Evolutionary conservation across 2,113 vertebrate genomes (phyloP), one percentile per base, ranked within the genome.

Genomic region (Agelaius tricolor): DNA sequence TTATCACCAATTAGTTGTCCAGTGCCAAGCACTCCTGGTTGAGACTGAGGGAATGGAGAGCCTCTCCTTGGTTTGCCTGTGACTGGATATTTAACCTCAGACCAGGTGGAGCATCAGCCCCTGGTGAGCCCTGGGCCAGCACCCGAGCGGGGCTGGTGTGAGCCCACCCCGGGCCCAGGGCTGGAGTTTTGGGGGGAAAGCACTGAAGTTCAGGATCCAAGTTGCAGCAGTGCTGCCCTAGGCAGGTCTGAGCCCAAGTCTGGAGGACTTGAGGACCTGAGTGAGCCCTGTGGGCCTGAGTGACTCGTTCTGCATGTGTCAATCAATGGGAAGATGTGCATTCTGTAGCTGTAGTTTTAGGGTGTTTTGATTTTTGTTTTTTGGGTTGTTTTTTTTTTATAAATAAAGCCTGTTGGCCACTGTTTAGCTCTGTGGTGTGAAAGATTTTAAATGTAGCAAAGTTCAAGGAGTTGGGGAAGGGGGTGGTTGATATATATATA

Each of bases 271-370:
- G 95, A 90, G 15, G 73, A 69, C 92, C 92, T 71, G 91, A 93
- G 87, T 89, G 82, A 89, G 81, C 86, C 97, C 86, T 85, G 91
- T 47, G 49, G 91, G 96, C 95, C 97, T 92, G 97, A 96, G 96
- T 80, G 96, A 98, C 81, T 94, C 27, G 49, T 98, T 97, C 98
- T 98, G 99, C 99, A 99, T 98, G 98, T 99, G 98, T 99, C 99
- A 99, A 99, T 99, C 99, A 99, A 98, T 99, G 99, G 99, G 99
- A 98, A 97, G 97, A 98, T 98, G 99, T 99, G 99, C 99, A 99
- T 98, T 99, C 98, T 98, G 97, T 98, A 99, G 98, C 90, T 98
- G 95, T 99, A 99, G 98, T 97, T 98, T 94, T 97, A 94, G 93
- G 94, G 88, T 97, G 94, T 97, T 98, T 98, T 97, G 96, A 62